Evolutionary conservation across 1,140 invertebrate genomes (phyloP), one percentile per base, ranked within the genome.

Genomic region (Diprion similis): DNA sequence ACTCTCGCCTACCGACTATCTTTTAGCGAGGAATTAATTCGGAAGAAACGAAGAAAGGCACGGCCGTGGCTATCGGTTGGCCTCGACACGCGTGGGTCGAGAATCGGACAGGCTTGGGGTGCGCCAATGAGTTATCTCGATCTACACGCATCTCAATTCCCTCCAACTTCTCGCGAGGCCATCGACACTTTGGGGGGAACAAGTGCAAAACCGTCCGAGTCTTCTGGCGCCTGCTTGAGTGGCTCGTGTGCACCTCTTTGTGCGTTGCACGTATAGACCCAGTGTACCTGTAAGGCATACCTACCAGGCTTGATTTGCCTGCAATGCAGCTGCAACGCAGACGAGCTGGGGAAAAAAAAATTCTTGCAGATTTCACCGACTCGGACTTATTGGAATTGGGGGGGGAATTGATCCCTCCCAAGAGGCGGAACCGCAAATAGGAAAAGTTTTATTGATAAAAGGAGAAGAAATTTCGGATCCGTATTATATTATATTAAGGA

Each of bases 51-150:
- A 18, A 10, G 11, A 8, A 37, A 37, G 24, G 24, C 24, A 37
- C 24, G 24, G 24, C 24, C 24, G 6, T 37, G 24, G 24, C 24
- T 37, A 37, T 37, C 24, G 24, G 13, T 2, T 64, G 59, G 13
- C 13, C 59, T 64, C 59, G 24, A 15, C 1, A 13, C 66, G 66
- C 10, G 66, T 68, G 66, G 66, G 66, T 68, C 37, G 37, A 45
- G 11, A 11, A 45, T 45, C 18, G 17, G 24, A 46, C 18, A 70
- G n/a, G 8, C 69, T 19, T n/a, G 69, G 37, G n/a, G 69, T 37
- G 46, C 19, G 18, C 69, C 69, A 48, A 70, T 70, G 46, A 70
- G 69, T 70, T 70, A 70, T 70, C 69, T 45, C 69, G 69, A 70
- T 70, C 69, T 17, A 70, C 69, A 70, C 69, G 69, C 69, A 70